A percentile compares a stretch with the other conserved stretches of the same genome.
These are phyloP conservation scores for Hermodice carunculata DNA, from an alignment of 2,888 invertebrate genomes.

Conservation along the genomic window DNA sequence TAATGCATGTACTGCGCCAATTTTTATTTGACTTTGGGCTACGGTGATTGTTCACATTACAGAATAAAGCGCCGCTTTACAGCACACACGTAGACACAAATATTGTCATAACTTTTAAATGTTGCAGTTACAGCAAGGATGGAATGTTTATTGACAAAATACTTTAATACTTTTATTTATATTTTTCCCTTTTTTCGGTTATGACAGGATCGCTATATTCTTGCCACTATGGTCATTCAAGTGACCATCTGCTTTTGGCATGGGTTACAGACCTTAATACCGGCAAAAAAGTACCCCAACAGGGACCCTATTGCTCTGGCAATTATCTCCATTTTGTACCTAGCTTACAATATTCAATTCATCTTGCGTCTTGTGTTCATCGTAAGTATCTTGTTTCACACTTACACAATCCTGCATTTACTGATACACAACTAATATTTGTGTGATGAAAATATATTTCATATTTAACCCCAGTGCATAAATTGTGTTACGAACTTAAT, in stretches of 20 bases:
- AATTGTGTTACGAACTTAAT: too few species aligned
- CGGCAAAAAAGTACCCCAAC: slow-evolving; percentile 13
- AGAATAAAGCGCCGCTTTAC: neutral
- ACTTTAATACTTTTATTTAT: neutral
- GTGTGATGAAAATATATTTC: too few species aligned
- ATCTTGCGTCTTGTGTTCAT: slow-evolving; percentile 7
- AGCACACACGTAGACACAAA: neutral
- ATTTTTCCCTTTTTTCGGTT: neutral
- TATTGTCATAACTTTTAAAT: neutral
- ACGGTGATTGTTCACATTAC: neutral
- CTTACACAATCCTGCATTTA: too few species aligned
- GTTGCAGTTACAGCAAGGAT: neutral
- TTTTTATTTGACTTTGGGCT: too few species aligned
- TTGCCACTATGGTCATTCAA: slow-evolving; percentile 65
- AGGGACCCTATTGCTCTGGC: slow-evolving; percentile 20
- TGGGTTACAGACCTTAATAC: slow-evolving; percentile 58
- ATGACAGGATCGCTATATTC: slow-evolving; percentile 49
- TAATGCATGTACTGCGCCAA: too few species aligned
- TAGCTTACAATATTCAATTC: slow-evolving; percentile 21
- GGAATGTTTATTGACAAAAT: neutral
- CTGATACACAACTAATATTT: too few species aligned
- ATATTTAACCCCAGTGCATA: too few species aligned
- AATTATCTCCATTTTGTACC: slow-evolving; percentile 3
- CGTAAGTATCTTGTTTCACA: too few species aligned
- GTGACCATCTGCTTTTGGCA: slow-evolving; percentile 66